Conservation (phyloP, 1,140 invertebrate genomes). For the Scaptodrosophila lebanonensis region DNA sequence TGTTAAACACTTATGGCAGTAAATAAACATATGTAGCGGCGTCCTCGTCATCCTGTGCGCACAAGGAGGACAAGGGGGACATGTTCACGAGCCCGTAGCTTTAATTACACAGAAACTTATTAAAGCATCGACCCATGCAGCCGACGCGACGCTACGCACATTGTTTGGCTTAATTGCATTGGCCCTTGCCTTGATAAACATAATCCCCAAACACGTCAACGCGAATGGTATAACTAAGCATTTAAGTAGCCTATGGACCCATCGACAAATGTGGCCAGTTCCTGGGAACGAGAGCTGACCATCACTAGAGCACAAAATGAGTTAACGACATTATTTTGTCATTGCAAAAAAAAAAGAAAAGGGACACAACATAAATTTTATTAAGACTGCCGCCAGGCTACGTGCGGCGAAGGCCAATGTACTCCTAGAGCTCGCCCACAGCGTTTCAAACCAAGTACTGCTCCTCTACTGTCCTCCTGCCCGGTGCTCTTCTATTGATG, state of each 20-base stretch:
- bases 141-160: constrained; percentile 10
- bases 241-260: too few species aligned
- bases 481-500: constrained; percentile 1
- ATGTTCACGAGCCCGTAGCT: constrained; percentile 9
- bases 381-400: constrained; percentile 20
- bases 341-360: constrained; percentile 30
- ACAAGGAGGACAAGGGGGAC: background rate
- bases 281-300: too few species aligned
- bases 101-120: constrained; percentile 64
- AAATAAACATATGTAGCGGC: constrained; percentile 51
- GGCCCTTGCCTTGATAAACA: too few species aligned
- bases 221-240: too few species aligned
- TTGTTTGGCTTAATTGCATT: too few species aligned
- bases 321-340: constrained; percentile 64
- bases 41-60: background rate
- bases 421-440: constrained; percentile 13
- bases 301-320: constrained; percentile 56
- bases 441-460: background rate
- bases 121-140: constrained; percentile 61
- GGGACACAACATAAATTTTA: constrained; percentile 45
- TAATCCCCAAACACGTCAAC: too few species aligned
- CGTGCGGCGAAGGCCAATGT: constrained; percentile 38
- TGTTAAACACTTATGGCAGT: constrained; percentile 36
- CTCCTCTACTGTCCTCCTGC: background rate
- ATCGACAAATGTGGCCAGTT: too few species aligned